A percentile compares a stretch with the other conserved stretches of the same genome.
Conservation (phyloP, 2,797 vertebrate species). For the Enteromius thamalakanensis region DNA sequence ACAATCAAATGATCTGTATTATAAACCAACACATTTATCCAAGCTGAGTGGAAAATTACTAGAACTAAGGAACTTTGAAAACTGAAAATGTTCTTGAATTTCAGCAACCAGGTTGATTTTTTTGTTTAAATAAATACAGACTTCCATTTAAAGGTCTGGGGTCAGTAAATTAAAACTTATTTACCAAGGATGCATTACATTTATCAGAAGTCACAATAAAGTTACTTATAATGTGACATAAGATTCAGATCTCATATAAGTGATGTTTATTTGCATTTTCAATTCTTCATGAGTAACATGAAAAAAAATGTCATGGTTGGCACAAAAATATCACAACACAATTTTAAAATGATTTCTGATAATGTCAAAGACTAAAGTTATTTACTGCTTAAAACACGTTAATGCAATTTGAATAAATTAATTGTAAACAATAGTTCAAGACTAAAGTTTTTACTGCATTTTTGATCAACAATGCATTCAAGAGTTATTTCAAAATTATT, state of each 20-base stretch:
- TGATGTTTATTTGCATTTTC: neutral
- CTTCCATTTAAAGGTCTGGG: neutral
- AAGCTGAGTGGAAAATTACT: neutral
- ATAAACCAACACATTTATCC: neutral
- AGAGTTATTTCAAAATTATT: neutral
- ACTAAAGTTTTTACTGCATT: neutral
- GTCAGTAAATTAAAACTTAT: neutral
- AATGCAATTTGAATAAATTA: neutral
- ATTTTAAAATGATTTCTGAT: neutral
- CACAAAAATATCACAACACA: neutral
- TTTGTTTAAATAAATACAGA: neutral
- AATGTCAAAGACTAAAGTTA: neutral
- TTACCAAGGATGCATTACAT: neutral
- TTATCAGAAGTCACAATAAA: neutral
- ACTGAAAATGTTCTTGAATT: neutral
- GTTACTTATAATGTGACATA: neutral
- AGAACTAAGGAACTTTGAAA: neutral
- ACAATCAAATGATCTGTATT: neutral
- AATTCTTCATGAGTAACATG: neutral
- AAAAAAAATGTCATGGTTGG: neutral
- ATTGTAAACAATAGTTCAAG: neutral
- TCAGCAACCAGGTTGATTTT: neutral
- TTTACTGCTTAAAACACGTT: neutral
- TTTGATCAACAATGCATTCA: neutral
- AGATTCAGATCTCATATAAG: neutral